A percentile compares a stretch with the other conserved stretches of the same genome.
Conservation (phyloP, 2,888 invertebrate genomes). For the Nomada ferruginata region DNA sequence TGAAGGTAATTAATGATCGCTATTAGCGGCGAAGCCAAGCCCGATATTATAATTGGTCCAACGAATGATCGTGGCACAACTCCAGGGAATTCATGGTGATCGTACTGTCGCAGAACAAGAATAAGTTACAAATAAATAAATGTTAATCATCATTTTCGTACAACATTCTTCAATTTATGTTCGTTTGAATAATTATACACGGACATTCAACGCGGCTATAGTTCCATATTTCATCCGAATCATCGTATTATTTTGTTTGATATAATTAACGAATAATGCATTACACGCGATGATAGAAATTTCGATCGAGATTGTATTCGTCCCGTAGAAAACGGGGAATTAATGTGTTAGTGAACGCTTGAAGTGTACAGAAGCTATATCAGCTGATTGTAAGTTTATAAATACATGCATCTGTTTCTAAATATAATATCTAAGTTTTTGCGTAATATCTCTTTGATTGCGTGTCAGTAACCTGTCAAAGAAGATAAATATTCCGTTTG, state of each 20-base stretch:
- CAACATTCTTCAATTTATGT: background rate
- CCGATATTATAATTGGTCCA: constrained; percentile 93
- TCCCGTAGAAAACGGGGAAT: background rate
- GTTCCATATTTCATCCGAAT: background rate
- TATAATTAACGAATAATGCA: background rate
- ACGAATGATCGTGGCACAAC: constrained; percentile 98
- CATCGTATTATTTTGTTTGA: background rate
- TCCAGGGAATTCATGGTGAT: constrained; percentile 98
- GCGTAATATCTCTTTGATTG: constrained; percentile 65
- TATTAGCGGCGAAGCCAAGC: constrained; percentile 91
- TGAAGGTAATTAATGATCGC: constrained; percentile 88
- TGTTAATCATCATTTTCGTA: background rate
- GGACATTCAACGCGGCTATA: background rate
- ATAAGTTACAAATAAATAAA: constrained; percentile 40
- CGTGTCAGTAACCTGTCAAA: constrained; percentile 61
- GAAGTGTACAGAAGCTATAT: constrained; percentile 52
- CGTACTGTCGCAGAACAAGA: constrained; percentile 89
- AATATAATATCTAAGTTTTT: constrained; percentile 75
- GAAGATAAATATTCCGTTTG: constrained; percentile 25
- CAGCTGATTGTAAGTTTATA: constrained; percentile 77
- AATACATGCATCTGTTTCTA: constrained; percentile 76
- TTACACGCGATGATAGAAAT: background rate
- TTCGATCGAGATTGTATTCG: background rate
- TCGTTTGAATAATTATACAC: background rate
- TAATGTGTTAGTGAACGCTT: constrained; percentile 28